Conservation (phyloP, 2,888 invertebrate genomes). For the Osmoderma eremita region DNA sequence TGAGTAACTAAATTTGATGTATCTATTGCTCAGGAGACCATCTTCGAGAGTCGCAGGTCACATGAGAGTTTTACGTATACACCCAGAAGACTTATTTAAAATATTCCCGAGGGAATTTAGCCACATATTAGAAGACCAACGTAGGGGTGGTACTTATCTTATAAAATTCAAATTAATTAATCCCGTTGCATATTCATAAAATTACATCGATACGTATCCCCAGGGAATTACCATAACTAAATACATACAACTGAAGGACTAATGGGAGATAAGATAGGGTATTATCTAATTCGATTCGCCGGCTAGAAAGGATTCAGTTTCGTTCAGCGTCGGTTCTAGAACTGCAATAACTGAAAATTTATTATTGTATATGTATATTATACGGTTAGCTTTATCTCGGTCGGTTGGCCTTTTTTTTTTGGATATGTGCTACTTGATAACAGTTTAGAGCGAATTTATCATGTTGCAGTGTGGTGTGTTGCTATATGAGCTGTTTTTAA, state of each 20-base stretch:
- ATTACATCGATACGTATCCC: constrained; percentile 55
- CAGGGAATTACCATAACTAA: constrained; percentile 51
- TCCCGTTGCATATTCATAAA: constrained; percentile 60
- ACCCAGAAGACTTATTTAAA: constrained; percentile 62
- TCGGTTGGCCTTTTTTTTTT: constrained; percentile 13
- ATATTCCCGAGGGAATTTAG: constrained; percentile 61
- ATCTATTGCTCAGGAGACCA: constrained; percentile 54
- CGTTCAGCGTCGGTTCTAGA: constrained; percentile 13
- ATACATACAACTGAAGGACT: constrained; percentile 18
- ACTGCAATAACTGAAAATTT: constrained; percentile 27
- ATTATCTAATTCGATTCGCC: constrained; percentile 48
- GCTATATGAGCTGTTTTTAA: constrained; percentile 6
- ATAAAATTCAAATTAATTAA: constrained; percentile 58
- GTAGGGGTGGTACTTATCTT: constrained; percentile 49
- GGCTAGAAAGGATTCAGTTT: constrained; percentile 44
- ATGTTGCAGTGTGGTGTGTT: constrained; percentile 13
- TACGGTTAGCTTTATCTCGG: constrained; percentile 6
- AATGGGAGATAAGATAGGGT: constrained; percentile 29
- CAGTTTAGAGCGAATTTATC: constrained; percentile 40
- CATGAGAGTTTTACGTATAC: constrained; percentile 56
- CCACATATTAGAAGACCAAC: constrained; percentile 57
- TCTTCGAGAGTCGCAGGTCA: constrained; percentile 55
- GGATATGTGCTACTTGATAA: constrained; percentile 41
- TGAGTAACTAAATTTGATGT: constrained; percentile 55
- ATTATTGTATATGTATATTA: constrained; percentile 31